A percentile compares a stretch with the other conserved stretches of the same genome.
phyloP scores from a whole-genome alignment of 2,888 invertebrate species.

The Drosophila anomelani region DNA sequence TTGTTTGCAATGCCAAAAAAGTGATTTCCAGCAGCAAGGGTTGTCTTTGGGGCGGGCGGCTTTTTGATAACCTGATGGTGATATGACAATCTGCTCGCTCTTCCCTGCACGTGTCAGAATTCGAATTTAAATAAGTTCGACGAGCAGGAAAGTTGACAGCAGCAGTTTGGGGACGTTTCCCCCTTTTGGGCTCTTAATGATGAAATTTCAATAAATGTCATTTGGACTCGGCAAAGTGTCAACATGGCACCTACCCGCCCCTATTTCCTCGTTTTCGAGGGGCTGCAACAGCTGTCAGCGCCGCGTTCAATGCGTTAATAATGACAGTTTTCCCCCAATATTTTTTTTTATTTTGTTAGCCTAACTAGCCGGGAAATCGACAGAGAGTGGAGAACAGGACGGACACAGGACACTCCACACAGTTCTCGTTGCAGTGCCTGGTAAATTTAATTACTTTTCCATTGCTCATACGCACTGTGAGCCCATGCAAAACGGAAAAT shows the following conservation, averaged over 20 bases:
- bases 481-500: slow-evolving; percentile 11
- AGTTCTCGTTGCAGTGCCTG: slow-evolving; percentile 41
- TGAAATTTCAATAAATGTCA: slow-evolving; percentile 78
- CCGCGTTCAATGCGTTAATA: slow-evolving; percentile 79
- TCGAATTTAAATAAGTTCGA: slow-evolving; percentile 76
- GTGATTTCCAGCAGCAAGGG: slow-evolving; percentile 69
- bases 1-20: slow-evolving; percentile 57
- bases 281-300: slow-evolving; percentile 70
- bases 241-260: slow-evolving; percentile 62
- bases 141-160: slow-evolving; percentile 63
- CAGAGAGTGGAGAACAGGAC: slow-evolving; percentile 34
- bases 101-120: slow-evolving; percentile 59
- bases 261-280: neutral
- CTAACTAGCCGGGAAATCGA: slow-evolving; percentile 39
- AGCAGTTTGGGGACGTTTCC: slow-evolving; percentile 30
- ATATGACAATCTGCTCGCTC: slow-evolving; percentile 54
- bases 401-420: slow-evolving; percentile 16
- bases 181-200: slow-evolving; percentile 52
- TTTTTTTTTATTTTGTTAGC: slow-evolving; percentile 42
- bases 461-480: slow-evolving; percentile 78
- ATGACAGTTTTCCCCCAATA: slow-evolving; percentile 69
- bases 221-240: slow-evolving; percentile 73
- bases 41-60: slow-evolving; percentile 38
- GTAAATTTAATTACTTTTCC: slow-evolving; percentile 84
- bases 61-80: slow-evolving; percentile 56